Evolutionary conservation across 2,888 invertebrate species (phyloP), one percentile per base, ranked within the genome.

Genomic region (Eilema depressum): DNA sequence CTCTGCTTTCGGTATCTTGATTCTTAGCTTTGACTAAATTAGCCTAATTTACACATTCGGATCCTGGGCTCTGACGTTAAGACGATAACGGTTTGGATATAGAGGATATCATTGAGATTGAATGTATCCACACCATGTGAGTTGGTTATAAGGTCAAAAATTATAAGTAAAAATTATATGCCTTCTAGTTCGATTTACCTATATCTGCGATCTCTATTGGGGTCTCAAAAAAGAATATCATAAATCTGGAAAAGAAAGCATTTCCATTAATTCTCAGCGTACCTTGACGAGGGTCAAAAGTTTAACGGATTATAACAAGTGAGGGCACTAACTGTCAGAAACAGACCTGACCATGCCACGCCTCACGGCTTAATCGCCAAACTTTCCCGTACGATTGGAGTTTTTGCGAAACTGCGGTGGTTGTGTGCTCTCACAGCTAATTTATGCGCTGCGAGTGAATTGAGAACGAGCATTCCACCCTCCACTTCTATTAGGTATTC

Each of bases 261-360:
- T 90, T 90, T 88, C 92, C 92, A 94, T 94, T 93, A 92, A 93
- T 93, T 91, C 90, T 86, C 86, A 83, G 88, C 88, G 85, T 91
- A 94, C 94, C 94, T 94, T 94, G 92, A 94, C 93, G 93, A 93
- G 94, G 95, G 94, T 93, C 91, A 89, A 91, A 94, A 95, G 93
- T 95, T 94, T 88, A 91, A 92, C 92, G 91, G 92, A 94, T 94
- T 94, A 94, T 94, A 94, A 93, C 92, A 93, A 94, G 94, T 93
- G 93, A 93, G 90, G 88, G 93, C 93, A 94, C 93, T 94, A 94
- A 94, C 94, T 95, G 95, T 94, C 95, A 91, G 87, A 88, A 88
- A 85, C 95, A 95, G 93, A 90, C 93, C 93, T 93, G 94, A 90
- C 93, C 90, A 82, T 81, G 87, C 93, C 93, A 92, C 94, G 94